Conservation (phyloP, 2,113 vertebrate genomes). For the Emydocephalus ijimae region DNA sequence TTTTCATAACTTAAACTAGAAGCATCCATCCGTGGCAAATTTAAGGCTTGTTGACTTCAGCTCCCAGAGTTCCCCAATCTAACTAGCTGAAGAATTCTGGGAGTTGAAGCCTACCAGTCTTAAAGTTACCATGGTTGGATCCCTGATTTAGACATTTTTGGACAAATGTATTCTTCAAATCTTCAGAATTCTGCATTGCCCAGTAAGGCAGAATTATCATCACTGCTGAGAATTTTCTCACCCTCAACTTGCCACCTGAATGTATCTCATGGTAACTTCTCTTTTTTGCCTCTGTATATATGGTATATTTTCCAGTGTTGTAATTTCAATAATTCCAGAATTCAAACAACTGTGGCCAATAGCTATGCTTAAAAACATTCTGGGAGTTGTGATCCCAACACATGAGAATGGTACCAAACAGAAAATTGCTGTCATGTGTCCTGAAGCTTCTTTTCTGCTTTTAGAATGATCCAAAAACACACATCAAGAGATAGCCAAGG, state of each 20-base stretch:
- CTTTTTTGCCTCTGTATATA: not conserved
- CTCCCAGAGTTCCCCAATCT: no score
- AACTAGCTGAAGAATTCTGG: no score
- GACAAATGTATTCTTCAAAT: not conserved
- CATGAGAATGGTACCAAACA: not conserved
- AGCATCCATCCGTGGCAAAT: no score
- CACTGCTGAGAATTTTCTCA: not conserved
- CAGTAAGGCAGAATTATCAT: not conserved
- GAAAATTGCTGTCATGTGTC: not conserved
- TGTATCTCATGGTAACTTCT: not conserved
- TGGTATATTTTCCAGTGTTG: not conserved
- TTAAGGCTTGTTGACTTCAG: no score
- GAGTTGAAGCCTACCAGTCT: no score
- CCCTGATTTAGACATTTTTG: not conserved
- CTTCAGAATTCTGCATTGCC: not conserved
- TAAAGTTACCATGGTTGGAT: not conserved
- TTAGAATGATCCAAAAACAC: not conserved
- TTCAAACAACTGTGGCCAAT: not conserved
- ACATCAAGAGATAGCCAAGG: not conserved
- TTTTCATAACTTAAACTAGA: not conserved
- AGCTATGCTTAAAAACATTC: not conserved
- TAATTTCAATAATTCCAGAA: not conserved
- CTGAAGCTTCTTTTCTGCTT: not conserved
- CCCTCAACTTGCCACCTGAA: not conserved
- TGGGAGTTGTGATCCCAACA: not conserved